phyloP scores from a whole-genome alignment of 2,797 vertebrate genomes.

The Eospalax fontanierii region DNA sequence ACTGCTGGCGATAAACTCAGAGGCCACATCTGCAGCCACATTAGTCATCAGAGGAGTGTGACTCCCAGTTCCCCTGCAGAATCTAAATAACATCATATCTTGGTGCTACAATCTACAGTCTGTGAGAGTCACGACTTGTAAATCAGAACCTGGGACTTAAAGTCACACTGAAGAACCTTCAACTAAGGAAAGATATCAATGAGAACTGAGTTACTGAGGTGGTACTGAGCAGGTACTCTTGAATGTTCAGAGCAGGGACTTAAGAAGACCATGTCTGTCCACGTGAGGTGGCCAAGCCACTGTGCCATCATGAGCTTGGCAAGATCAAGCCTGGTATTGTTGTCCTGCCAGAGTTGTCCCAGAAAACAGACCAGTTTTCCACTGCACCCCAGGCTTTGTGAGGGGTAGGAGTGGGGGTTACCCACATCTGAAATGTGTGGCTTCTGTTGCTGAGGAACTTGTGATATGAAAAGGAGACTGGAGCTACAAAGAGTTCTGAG shows the following conservation, averaged over 20 bases:
- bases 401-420: neutral
- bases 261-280: fast-evolving
- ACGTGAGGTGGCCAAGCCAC: fast-evolving
- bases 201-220: neutral
- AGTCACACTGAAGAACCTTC: neutral
- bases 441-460: neutral
- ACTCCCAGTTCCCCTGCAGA: neutral
- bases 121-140: neutral
- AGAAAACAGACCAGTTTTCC: neutral
- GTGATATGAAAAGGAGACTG: neutral
- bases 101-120: neutral
- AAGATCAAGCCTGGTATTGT: neutral
- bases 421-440: neutral
- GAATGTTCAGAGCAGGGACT: neutral
- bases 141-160: neutral
- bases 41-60: neutral
- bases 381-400: neutral
- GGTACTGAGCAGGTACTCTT: neutral
- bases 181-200: fast-evolving
- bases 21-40: neutral
- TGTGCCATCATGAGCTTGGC: fast-evolving
- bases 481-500: no score
- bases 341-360: neutral
- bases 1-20: neutral
- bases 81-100: neutral